Conservation (phyloP, 2,113 vertebrate genomes). For the Rhinogobius similis region DNA sequence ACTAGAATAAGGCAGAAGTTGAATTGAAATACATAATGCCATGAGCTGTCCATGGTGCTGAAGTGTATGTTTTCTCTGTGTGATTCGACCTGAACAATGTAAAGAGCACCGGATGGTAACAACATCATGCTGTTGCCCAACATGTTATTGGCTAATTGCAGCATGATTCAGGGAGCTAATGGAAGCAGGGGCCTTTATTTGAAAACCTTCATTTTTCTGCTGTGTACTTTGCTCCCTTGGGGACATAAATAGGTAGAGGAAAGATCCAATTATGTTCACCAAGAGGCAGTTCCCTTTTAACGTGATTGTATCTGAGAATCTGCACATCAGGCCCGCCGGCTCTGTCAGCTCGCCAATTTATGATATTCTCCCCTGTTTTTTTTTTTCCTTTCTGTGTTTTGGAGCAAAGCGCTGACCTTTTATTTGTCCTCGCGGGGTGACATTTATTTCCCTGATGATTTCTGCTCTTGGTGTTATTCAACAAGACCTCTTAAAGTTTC, state of each 20-base stretch:
- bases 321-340: conserved; percentile 49
- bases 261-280: conserved; percentile 73
- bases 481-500: conserved; percentile 1
- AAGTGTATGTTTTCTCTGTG: background rate
- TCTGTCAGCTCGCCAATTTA: conserved; percentile 45
- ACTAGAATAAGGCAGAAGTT: background rate
- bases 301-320: conserved; percentile 69
- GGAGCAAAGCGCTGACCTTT: conserved; percentile 27
- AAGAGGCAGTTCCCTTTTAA: conserved; percentile 66
- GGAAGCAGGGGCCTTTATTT: conserved; percentile 41
- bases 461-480: background rate
- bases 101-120: background rate
- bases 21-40: background rate
- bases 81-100: background rate
- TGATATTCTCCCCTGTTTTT: conserved; percentile 23
- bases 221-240: conserved; percentile 44
- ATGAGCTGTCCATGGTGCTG: background rate
- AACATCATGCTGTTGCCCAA: background rate
- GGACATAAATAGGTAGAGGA: conserved; percentile 61
- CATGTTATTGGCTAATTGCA: conserved; percentile 6
- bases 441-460: conserved; percentile 12
- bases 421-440: conserved; percentile 30
- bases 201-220: conserved; percentile 41
- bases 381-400: background rate
- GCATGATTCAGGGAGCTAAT: conserved; percentile 20